Evolutionary conservation across 2,797 vertebrate species (phyloP).

Genomic region (Lepus townsendii): DNA sequence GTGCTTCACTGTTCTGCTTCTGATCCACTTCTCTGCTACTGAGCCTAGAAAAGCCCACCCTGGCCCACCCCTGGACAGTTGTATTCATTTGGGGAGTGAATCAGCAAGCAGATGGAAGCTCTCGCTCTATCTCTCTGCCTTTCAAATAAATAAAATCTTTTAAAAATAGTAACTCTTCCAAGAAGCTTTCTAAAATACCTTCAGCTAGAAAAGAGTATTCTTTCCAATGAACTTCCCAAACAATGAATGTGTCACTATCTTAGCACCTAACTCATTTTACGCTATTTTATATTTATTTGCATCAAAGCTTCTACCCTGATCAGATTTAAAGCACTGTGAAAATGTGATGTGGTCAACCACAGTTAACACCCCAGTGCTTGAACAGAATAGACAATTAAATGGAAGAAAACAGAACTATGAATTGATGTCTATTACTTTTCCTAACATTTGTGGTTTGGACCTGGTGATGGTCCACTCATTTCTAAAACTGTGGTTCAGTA

Average conservation of each 20-base stretch:
- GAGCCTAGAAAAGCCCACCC: no score
- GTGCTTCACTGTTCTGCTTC: no score
- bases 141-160: no score
- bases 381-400: not conserved
- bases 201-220: not conserved
- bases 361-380: not conserved
- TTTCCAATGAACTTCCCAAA: not conserved
- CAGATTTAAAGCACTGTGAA: slow-evolving; percentile 27
- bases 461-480: not conserved
- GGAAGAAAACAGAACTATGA: not conserved
- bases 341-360: not conserved
- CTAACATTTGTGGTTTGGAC: not conserved
- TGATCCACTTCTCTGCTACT: no score
- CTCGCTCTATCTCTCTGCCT: no score
- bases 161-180: not conserved
- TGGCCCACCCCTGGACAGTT: no score
- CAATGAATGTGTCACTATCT: not conserved
- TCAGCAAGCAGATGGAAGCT: no score
- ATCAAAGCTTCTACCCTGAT: not conserved
- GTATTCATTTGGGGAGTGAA: no score
- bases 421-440: not conserved
- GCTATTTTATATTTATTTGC: not conserved
- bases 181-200: slow-evolving; percentile 23
- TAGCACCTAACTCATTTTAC: not conserved
- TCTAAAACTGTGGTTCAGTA: not conserved